These are phyloP conservation scores for Actinemys pallida DNA, from an alignment of 2,113 vertebrate species.

Conservation along the genomic window DNA sequence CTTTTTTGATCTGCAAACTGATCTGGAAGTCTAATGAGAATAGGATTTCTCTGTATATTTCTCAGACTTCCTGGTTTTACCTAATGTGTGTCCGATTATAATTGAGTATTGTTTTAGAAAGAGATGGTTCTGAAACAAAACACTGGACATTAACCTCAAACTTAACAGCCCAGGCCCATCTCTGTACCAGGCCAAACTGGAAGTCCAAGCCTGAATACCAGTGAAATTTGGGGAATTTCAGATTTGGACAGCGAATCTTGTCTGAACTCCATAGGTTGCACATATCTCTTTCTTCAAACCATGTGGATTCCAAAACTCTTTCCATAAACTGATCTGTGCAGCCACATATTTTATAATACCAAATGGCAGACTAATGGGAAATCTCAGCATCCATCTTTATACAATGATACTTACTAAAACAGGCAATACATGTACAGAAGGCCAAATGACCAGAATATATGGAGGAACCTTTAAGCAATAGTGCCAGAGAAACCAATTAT, in stretches of 20 bases:
- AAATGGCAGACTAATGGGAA: neutral
- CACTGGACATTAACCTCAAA: neutral
- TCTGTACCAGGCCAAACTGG: neutral
- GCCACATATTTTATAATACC: neutral
- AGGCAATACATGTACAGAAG: neutral
- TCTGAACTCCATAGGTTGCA: neutral
- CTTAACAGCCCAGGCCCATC: neutral
- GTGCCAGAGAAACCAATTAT: neutral
- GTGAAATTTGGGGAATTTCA: neutral
- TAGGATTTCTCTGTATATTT: neutral
- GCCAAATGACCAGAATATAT: neutral
- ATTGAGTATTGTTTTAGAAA: slow-evolving; percentile 2
- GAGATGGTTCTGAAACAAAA: neutral
- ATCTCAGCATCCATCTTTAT: neutral
- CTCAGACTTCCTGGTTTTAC: neutral
- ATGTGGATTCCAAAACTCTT: neutral
- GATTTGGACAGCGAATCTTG: neutral
- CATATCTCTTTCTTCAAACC: neutral
- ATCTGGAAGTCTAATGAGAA: slow-evolving; percentile 25
- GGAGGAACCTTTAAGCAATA: neutral
- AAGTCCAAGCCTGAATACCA: neutral
- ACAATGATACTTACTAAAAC: neutral
- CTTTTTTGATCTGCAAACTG: neutral
- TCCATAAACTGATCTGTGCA: neutral
- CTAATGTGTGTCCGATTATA: neutral